A percentile compares a stretch with the other conserved stretches of the same genome.
These are phyloP conservation scores for Drosophila subquinaria DNA, from an alignment of 2,888 invertebrate species.

Conservation along the genomic window DNA sequence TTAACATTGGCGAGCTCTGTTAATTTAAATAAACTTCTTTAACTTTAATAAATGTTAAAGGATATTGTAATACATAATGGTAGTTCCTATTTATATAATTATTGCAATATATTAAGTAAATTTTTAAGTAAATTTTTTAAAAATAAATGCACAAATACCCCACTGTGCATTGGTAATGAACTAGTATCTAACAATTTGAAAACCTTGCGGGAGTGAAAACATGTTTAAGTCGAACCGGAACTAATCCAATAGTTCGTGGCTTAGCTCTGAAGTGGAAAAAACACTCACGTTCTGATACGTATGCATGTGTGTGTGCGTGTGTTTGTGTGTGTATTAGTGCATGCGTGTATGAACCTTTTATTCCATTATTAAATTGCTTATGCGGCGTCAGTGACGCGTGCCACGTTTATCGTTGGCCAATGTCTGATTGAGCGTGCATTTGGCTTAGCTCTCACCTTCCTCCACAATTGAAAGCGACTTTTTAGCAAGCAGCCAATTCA, in stretches of 20 bases:
- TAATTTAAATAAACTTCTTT: no score
- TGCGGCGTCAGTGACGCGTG: constrained; percentile 61
- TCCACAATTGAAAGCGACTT: not conserved
- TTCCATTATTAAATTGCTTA: constrained; percentile 66
- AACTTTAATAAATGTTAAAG: no score
- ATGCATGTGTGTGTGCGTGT: constrained; percentile 11
- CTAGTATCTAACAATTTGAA: not conserved
- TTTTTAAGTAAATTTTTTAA: no score
- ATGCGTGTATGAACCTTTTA: constrained; percentile 30
- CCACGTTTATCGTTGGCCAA: constrained; percentile 34
- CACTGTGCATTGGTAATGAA: constrained; percentile 15
- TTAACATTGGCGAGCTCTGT: no score
- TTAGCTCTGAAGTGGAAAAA: not conserved
- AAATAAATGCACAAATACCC: not conserved
- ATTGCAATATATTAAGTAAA: no score
- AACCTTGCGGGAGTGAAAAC: not conserved
- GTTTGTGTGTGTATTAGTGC: not conserved
- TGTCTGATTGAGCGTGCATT: constrained; percentile 42
- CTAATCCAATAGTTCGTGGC: not conserved
- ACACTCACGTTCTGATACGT: not conserved
- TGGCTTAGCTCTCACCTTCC: not conserved
- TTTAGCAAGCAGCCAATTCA: constrained; percentile 25
- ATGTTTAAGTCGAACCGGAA: constrained; percentile 3
- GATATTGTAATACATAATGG: no score
- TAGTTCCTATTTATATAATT: no score